Evolutionary conservation across 92 coral and sea anemone genomes (phyloP), one percentile per base, ranked within the genome.

Genomic region (Zoanthus solanderi): DNA sequence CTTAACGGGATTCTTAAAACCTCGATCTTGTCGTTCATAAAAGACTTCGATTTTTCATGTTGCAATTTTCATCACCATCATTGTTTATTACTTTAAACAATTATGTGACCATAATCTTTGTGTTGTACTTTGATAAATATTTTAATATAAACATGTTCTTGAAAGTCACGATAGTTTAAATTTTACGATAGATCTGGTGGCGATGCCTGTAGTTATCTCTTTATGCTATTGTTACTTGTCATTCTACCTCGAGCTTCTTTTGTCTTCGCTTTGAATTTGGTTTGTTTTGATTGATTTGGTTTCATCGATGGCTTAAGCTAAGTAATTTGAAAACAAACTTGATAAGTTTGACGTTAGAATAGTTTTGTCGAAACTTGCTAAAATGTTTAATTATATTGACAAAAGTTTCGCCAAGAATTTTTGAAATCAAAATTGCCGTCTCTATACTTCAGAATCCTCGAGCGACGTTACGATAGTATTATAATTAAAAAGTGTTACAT

Each of bases 281-380:
- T 30, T 71, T n/a, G 30, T 71, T 71, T 71, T 71, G 75, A 71
- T 71, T 72, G 76, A 72, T 47, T 42, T 44, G 29, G 52, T 42
- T 45, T 73, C 53, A 23, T 48, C 53, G 1, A 23, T n/a, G 31
- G 54, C 79, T 63, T 63, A 17, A 17, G 69, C 69, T 17, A 0
- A 17, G 31, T 63, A 63, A 63, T 17, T 63, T 50, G 56, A 50
- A 11, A 7, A 7, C 56, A 7, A 50, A 50, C 56, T 50, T 7
- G 9, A 50, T 50, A 50, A 50, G 56, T 50, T 50, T 50, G 56
- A 50, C 12, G 56, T 50, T 50, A 7, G 30, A 75, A 48, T 47
- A 0, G 34, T 48, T 4, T 48, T n/a, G 15, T 29, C 60, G 17
- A 71, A 10, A 30, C 71, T 6, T 10, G 31, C 71, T 9, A 15